Percentiles rank a stretch among this genome's conserved stretches.
phyloP scores from a whole-genome alignment of 2,888 invertebrate genomes.

The Scaptodrosophila latifasciaeformis region DNA sequence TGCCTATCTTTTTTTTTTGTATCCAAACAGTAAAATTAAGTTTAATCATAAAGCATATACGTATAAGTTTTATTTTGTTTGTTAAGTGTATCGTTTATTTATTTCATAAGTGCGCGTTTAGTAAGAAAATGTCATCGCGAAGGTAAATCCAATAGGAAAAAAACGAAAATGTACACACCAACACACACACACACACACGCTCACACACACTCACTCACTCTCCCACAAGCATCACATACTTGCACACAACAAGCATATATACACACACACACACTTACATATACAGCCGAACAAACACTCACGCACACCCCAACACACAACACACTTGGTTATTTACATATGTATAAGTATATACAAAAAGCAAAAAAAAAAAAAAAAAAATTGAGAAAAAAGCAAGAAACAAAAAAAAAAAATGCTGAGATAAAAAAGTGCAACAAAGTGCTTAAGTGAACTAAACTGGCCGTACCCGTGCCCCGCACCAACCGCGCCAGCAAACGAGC shows the following conservation, averaged over 20 bases:
- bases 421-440: constrained; percentile 48
- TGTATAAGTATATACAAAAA: constrained; percentile 60
- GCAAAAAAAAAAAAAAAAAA: constrained; percentile 25
- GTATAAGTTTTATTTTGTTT: constrained; percentile 55
- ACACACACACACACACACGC: constrained; percentile 21
- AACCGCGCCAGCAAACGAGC: constrained; percentile 4
- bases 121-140: constrained; percentile 72
- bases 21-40: constrained; percentile 61
- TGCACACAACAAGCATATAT: too few relatives aligned
- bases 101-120: constrained; percentile 63
- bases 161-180: constrained; percentile 52
- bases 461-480: constrained; percentile 10
- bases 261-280: constrained; percentile 19
- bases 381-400: constrained; percentile 26
- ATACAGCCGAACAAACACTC: neutral
- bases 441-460: constrained; percentile 33
- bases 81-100: constrained; percentile 59
- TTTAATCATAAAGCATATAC: constrained; percentile 55
- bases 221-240: constrained; percentile 6
- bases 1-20: constrained; percentile 54
- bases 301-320: constrained; percentile 18
- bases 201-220: constrained; percentile 12
- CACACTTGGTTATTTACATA: constrained; percentile 53
- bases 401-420: constrained; percentile 39
- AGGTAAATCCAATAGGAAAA: constrained; percentile 65